Conservation (phyloP, 2,888 invertebrate species). For the Pemphredon lugubris region DNA sequence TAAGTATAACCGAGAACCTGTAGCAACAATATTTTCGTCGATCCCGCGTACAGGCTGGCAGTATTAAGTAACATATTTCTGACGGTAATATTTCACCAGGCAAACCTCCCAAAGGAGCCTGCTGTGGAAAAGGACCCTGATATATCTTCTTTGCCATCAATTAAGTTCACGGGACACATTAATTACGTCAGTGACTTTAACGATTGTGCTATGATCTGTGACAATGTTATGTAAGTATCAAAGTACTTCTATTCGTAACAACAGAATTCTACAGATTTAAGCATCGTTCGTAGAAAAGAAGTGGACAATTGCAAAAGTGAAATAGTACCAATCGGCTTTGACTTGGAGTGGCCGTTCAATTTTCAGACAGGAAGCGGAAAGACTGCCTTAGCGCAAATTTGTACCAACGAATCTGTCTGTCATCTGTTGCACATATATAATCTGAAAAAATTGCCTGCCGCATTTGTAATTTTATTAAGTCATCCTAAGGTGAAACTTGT, state of each 20-base stretch:
- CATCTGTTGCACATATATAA: slow-evolving; percentile 84
- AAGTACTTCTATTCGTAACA: neutral
- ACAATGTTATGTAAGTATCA: slow-evolving; percentile 73
- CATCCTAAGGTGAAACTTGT: slow-evolving; percentile 84
- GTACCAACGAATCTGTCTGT: slow-evolving; percentile 82
- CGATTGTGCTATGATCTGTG: slow-evolving; percentile 73
- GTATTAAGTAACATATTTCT: slow-evolving; percentile 16
- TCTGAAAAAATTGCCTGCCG: slow-evolving; percentile 83
- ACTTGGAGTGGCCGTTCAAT: slow-evolving; percentile 86
- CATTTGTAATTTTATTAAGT: slow-evolving; percentile 82
- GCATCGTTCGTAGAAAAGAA: slow-evolving; percentile 71
- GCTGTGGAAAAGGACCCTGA: slow-evolving; percentile 50
- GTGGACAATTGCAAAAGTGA: slow-evolving; percentile 73
- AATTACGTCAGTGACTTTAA: slow-evolving; percentile 72
- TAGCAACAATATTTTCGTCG: neutral
- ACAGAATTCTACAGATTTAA: neutral
- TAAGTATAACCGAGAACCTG: neutral
- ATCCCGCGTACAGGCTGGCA: neutral
- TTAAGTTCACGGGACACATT: slow-evolving; percentile 71
- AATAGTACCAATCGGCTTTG: slow-evolving; percentile 84
- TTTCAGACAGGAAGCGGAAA: slow-evolving; percentile 84
- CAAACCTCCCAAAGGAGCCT: slow-evolving; percentile 38
- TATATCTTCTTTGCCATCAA: slow-evolving; percentile 56
- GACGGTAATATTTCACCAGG: slow-evolving; percentile 45
- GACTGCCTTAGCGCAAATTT: slow-evolving; percentile 85